Conservation (phyloP, 1,140 invertebrate species). For the Pogonomyrmex californicus region DNA sequence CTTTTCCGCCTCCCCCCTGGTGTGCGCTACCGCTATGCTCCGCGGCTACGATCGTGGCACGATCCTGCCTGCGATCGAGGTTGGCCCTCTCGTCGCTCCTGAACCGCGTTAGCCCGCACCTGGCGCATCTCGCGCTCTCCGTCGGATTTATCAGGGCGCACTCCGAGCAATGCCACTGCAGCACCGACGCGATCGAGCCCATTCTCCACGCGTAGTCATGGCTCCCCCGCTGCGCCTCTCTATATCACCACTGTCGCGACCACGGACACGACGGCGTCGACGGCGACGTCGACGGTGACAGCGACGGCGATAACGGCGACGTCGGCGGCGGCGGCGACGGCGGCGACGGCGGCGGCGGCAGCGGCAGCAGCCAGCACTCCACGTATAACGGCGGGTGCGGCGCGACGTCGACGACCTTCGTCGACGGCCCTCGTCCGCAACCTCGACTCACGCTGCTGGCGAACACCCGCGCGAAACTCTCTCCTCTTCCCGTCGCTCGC, state of each 20-base stretch:
- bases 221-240: slow-evolving; percentile 77
- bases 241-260: slow-evolving; percentile 56
- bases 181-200: slow-evolving; percentile 96
- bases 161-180: slow-evolving; percentile 95
- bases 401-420: slow-evolving; percentile 51
- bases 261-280: slow-evolving; percentile 32
- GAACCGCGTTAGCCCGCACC: slow-evolving; percentile 90
- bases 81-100: slow-evolving; percentile 80
- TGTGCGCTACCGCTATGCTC: slow-evolving; percentile 36
- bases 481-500: slow-evolving; percentile 4
- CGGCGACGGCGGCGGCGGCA: neutral
- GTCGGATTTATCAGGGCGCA: slow-evolving; percentile 95
- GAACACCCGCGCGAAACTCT: slow-evolving; percentile 9
- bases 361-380: neutral
- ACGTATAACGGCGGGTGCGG: slow-evolving; percentile 8
- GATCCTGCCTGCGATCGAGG: slow-evolving; percentile 46
- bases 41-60: slow-evolving; percentile 23
- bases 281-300: neutral
- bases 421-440: slow-evolving; percentile 45
- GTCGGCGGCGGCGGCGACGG: neutral
- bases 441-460: neutral
- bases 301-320: neutral
- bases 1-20: neutral
- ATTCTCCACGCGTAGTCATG: slow-evolving; percentile 88
- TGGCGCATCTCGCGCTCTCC: slow-evolving; percentile 92